These are phyloP conservation scores for Delia radicum DNA, from an alignment of 1,140 invertebrate genomes.

Conservation along the genomic window DNA sequence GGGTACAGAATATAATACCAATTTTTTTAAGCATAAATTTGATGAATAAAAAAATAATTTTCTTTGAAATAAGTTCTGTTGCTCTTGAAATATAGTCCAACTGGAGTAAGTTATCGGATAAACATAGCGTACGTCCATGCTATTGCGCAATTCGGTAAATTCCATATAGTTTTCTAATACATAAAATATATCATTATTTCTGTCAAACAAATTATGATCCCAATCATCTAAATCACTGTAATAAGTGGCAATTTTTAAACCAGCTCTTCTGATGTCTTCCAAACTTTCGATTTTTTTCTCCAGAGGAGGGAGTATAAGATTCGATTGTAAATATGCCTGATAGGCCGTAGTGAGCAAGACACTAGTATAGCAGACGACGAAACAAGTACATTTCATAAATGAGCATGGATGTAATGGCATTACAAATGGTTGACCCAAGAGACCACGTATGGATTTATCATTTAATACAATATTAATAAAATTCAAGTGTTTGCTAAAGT, in stretches of 20 bases:
- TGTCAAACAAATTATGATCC: not conserved
- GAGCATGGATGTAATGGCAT: not conserved
- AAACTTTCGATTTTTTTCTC: not conserved
- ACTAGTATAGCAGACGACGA: conserved; percentile 19
- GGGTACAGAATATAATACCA: not conserved
- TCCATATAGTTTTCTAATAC: not conserved
- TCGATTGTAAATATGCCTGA: conserved; percentile 24
- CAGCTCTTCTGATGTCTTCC: conserved; percentile 7
- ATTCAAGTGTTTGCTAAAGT: not conserved
- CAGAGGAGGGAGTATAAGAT: conserved; percentile 6
- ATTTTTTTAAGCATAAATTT: not conserved
- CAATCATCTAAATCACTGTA: not conserved
- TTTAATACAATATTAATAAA: conserved; percentile 16
- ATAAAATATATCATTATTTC: not conserved
- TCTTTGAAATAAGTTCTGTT: conserved; percentile 6
- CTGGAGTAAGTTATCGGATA: not conserved
- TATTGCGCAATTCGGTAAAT: not conserved
- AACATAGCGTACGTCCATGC: not conserved
- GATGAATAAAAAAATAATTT: conserved; percentile 15
- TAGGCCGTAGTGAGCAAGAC: conserved; percentile 18
- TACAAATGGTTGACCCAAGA: conserved; percentile 26
- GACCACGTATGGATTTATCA: conserved; percentile 26
- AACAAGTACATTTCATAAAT: not conserved
- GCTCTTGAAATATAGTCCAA: not conserved
- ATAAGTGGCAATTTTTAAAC: conserved; percentile 7